Evolutionary conservation across 2,113 vertebrate species (phyloP).

Genomic region (Athene cunicularia): DNA sequence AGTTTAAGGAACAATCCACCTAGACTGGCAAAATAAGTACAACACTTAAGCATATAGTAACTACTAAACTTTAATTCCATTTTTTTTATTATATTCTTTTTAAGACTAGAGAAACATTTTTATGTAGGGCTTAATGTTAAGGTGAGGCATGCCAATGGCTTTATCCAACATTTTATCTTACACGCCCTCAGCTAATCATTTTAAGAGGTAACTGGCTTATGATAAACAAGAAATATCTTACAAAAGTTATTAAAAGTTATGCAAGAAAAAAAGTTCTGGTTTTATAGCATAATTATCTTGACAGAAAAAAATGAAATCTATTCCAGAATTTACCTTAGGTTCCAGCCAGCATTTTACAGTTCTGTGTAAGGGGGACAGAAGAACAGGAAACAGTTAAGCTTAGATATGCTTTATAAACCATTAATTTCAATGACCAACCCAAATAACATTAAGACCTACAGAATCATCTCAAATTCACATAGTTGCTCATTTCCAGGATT

Average conservation of each 20-base stretch:
- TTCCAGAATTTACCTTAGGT: neutral
- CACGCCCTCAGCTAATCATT: neutral
- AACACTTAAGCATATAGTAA: neutral
- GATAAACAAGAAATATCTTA: neutral
- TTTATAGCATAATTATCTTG: neutral
- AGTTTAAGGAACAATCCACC: neutral
- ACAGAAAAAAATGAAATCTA: neutral
- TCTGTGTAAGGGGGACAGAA: neutral
- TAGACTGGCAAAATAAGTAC: neutral
- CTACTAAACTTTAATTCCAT: neutral
- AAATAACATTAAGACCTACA: constrained; percentile 53
- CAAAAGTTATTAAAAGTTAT: neutral
- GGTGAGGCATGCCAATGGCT: neutral
- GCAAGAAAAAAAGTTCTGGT: neutral
- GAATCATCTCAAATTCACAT: constrained; percentile 58
- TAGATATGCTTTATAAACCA: constrained; percentile 27
- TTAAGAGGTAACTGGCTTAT: neutral
- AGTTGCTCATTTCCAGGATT: constrained; percentile 59
- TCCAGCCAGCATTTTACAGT: neutral
- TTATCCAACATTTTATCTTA: neutral
- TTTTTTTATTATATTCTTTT: neutral
- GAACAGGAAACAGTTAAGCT: constrained; percentile 53
- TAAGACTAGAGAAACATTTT: neutral
- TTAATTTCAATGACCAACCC: constrained; percentile 16
- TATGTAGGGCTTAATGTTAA: neutral